Percentiles rank a stretch among this genome's conserved stretches.
phyloP scores from a whole-genome alignment of 2,113 vertebrate species.

The Tenrec ecaudatus region DNA sequence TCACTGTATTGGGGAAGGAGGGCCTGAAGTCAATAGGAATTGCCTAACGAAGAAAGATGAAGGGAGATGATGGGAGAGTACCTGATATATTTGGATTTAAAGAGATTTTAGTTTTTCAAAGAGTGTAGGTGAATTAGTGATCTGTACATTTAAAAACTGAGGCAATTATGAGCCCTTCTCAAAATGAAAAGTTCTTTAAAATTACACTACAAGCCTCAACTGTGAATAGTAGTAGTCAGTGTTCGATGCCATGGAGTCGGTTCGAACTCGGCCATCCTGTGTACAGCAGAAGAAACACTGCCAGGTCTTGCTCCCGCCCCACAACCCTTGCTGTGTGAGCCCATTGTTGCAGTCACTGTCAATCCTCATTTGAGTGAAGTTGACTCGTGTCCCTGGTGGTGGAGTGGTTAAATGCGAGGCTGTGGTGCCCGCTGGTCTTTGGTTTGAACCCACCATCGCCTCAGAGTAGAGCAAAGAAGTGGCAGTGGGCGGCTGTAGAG shows the following conservation, averaged over 20 bases:
- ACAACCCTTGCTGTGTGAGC: too few relatives aligned
- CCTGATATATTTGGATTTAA: background rate
- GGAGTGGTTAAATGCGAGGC: background rate
- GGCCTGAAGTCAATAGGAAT: constrained; percentile 23
- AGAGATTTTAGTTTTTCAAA: background rate
- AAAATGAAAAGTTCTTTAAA: background rate
- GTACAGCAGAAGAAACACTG: background rate
- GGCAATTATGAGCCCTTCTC: background rate
- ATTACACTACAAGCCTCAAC: background rate
- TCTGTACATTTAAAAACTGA: background rate
- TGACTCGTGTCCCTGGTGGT: background rate
- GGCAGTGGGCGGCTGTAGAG: background rate
- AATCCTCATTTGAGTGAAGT: background rate
- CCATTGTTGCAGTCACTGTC: background rate
- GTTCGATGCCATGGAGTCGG: background rate
- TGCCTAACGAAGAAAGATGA: background rate
- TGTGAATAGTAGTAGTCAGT: background rate
- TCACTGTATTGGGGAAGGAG: too few relatives aligned
- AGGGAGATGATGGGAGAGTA: background rate
- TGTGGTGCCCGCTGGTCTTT: background rate
- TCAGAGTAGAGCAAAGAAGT: background rate
- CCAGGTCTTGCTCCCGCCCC: too few relatives aligned
- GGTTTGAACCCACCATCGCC: background rate
- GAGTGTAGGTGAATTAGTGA: background rate
- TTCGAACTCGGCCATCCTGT: background rate